phyloP scores from a whole-genome alignment of 1,140 invertebrate species.

The Scaptomyza graminum region DNA sequence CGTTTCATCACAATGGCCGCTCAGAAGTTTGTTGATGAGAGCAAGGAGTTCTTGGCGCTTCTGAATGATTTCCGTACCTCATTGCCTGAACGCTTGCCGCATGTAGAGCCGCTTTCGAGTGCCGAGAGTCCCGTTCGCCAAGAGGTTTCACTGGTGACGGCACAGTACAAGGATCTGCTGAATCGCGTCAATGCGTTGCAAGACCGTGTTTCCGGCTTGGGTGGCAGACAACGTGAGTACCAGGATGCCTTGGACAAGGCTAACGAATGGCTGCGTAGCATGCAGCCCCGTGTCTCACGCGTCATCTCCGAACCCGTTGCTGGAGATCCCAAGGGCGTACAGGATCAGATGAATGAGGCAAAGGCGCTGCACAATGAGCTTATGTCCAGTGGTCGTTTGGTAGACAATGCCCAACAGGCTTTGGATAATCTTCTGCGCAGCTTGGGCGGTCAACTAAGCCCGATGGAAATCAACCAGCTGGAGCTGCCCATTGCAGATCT shows the following conservation, averaged over 20 bases:
- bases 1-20: constrained; percentile 97
- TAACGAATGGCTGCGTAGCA: constrained; percentile 91
- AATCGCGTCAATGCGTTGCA: constrained; percentile 92
- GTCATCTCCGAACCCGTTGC: constrained; percentile 92
- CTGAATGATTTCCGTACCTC: constrained; percentile 94
- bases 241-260: constrained; percentile 93
- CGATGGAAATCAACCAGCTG: constrained; percentile 90
- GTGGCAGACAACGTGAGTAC: constrained; percentile 91
- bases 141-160: constrained; percentile 89
- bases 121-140: constrained; percentile 89
- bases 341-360: constrained; percentile 93
- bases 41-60: constrained; percentile 92
- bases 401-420: constrained; percentile 89
- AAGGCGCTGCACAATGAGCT: constrained; percentile 95
- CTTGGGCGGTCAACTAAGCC: constrained; percentile 91
- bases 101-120: constrained; percentile 88
- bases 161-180: constrained; percentile 90
- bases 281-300: constrained; percentile 90
- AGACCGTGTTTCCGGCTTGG: constrained; percentile 90
- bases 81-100: constrained; percentile 90
- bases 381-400: constrained; percentile 91
- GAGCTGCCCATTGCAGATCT: constrained; percentile 91
- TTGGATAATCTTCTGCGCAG: constrained; percentile 89
- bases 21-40: constrained; percentile 97
- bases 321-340: constrained; percentile 93